Base-by-base conservation (phyloP, 2,113 vertebrate species). In the Oostethus manadensis region DNA sequence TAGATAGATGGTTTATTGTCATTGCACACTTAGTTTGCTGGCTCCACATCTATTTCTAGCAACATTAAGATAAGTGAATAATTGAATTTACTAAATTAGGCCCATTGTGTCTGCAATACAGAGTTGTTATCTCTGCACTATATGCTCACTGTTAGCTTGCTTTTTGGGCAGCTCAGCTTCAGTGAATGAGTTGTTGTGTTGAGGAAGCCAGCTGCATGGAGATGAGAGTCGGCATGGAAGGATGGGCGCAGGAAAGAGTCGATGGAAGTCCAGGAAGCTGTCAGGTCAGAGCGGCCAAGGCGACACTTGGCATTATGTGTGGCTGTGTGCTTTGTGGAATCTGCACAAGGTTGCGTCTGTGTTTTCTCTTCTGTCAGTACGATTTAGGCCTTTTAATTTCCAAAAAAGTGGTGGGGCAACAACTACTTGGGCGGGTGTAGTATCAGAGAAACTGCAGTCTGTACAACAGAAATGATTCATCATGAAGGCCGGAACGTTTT, bases 121-220 rank as follows among this genome's bases (percentile, higher is more conserved):
- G 38, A 76, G 44, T 16, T 33, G 54, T 58, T 70, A 21, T 53
- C 38, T 63, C 42, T 49, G 53, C 43, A 43, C 23, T 63, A 64
- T 57, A 60, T 79, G 68, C 23, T 53, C 26, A 5, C 8, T 23
- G 64, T 53, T 45, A 58, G 53, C 38, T 68, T 71, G 40, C 57
- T 59, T 58, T 61, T 68, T 21, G 58, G 45, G 66, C 29, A 23
- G 10, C 47, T 8, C 9, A 10, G 60, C 48, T 66, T 74, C 58
- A 77, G 70, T 73, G 56, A 76, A 79, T 58, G 61, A 63, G 62
- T 54, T 62, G 42, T 70, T 60, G 54, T 75, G 73, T 79, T 58
- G 68, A 61, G 40, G 51, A 62, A 58, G 71, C 58, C 84, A 88
- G 86, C 83, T 88, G 86, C 73, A 86, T 84, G 82, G 81, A 86